These are phyloP conservation scores for Pissodes strobi DNA, from an alignment of 1,140 invertebrate genomes.

Conservation along the genomic window DNA sequence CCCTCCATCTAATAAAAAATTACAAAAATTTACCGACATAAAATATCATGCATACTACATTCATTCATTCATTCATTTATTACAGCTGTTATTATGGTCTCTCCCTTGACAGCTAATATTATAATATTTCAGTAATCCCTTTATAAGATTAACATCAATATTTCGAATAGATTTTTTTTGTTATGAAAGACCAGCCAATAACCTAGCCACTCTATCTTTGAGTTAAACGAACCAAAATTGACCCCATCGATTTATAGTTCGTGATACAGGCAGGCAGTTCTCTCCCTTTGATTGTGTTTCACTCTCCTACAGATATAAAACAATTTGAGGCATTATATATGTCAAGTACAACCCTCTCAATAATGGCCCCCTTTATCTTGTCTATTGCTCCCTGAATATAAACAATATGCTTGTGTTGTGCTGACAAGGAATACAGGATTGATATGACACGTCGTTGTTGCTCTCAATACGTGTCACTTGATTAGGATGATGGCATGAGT, in stretches of 20 bases:
- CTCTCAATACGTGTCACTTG: conserved; percentile 29
- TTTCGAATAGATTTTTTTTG: no score
- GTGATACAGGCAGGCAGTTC: conserved; percentile 3
- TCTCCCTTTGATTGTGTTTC: conserved; percentile 25
- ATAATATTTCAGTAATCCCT: no score
- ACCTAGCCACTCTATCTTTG: neutral
- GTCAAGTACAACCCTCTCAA: conserved; percentile 35
- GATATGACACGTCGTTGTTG: conserved; percentile 30
- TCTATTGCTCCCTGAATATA: conserved; percentile 30
- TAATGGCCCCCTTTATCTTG: conserved; percentile 34
- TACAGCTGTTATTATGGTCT: no score
- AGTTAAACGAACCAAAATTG: neutral
- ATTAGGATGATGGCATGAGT: conserved; percentile 13
- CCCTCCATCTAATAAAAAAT: no score
- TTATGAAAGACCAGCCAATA: no score
- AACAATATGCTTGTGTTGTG: conserved; percentile 30
- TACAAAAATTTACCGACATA: no score
- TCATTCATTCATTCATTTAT: no score
- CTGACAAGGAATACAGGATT: conserved; percentile 30
- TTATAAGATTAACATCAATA: no score
- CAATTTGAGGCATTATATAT: conserved; percentile 33
- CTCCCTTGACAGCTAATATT: no score
- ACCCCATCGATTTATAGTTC: conserved; percentile 9
- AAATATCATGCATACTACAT: no score
- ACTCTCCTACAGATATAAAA: conserved; percentile 25